Conservation (phyloP, 37 sponge, comb jelly and placozoan species). For the Amphimedon queenslandica region DNA sequence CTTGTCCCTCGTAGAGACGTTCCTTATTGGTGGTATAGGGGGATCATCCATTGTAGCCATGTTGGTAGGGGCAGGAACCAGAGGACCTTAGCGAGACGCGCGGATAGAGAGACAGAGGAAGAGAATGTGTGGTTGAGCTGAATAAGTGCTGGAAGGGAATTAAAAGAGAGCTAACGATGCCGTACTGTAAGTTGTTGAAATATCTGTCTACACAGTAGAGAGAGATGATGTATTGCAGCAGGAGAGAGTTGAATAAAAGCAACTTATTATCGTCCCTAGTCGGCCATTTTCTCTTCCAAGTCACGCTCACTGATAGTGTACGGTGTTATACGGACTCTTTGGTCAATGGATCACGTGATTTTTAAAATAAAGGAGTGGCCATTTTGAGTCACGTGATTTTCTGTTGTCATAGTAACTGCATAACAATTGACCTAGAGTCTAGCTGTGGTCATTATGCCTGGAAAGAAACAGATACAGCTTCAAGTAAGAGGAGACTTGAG, state of each 20-base stretch:
- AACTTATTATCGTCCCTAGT: not conserved
- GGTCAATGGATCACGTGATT: not conserved
- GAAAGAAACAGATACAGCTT: slow-evolving; percentile 74
- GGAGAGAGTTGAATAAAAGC: too few species aligned
- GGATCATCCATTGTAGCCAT: slow-evolving; percentile 11
- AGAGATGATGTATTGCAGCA: too few species aligned
- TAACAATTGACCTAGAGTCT: not conserved
- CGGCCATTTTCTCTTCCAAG: slow-evolving; percentile 4
- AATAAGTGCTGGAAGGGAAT: too few species aligned
- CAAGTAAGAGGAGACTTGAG: slow-evolving; percentile 39
- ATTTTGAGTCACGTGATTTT: not conserved
- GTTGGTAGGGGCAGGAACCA: too few species aligned
- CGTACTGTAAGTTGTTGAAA: slow-evolving; percentile 5
- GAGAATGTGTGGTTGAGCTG: too few species aligned
- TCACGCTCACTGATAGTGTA: not conserved
- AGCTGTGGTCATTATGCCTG: slow-evolving; percentile 60
- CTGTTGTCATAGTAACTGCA: not conserved
- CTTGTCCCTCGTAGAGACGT: slow-evolving; percentile 34
- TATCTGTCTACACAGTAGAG: too few species aligned
- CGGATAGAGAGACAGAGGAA: too few species aligned
- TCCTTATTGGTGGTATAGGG: slow-evolving; percentile 28
- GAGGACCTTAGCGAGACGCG: too few species aligned
- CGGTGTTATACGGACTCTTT: not conserved
- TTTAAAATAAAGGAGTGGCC: too few species aligned
- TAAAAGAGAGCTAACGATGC: too few species aligned